A percentile compares a stretch with the other conserved stretches of the same genome.
These are phyloP conservation scores for Epizoanthus stellaris DNA, from an alignment of 92 coral and sea anemone genomes.

Conservation along the genomic window DNA sequence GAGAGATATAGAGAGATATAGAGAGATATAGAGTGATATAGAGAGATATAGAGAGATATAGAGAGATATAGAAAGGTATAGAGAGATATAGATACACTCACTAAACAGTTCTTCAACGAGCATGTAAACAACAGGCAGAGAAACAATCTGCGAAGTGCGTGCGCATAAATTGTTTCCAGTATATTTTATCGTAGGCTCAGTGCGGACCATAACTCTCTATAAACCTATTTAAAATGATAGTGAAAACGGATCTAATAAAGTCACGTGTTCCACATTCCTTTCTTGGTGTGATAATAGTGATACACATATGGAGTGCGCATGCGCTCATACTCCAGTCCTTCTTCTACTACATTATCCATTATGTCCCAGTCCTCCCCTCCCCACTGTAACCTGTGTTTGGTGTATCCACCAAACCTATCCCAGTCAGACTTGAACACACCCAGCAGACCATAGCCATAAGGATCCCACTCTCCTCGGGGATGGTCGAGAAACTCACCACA, in stretches of 20 bases:
- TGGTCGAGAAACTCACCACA: conserved; percentile 53
- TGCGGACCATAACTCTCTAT: too few species aligned
- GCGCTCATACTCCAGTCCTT: conserved; percentile 65
- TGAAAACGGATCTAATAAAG: too few species aligned
- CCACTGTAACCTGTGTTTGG: conserved; percentile 33
- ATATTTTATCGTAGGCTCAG: too few species aligned
- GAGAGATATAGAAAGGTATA: neutral
- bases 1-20: neutral
- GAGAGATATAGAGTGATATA: neutral
- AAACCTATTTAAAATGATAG: too few species aligned
- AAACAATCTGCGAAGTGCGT: too few species aligned
- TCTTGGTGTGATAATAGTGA: conserved; percentile 62
- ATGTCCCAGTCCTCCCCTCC: conserved; percentile 75
- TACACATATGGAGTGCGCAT: conserved; percentile 51
- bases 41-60: neutral
- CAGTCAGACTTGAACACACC: conserved; percentile 84
- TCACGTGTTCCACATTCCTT: conserved; percentile 53
- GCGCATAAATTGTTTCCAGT: too few species aligned
- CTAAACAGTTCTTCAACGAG: too few species aligned
- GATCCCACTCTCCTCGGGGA: conserved; percentile 64
- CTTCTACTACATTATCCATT: conserved; percentile 53
- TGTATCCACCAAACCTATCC: conserved; percentile 68
- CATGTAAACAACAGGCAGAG: too few species aligned
- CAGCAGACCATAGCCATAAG: conserved; percentile 65
- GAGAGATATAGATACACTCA: too few species aligned